Evolutionary conservation across 2,888 invertebrate genomes (phyloP), one percentile per base, ranked within the genome.

Genomic region (Mimumesa dahlbomi): DNA sequence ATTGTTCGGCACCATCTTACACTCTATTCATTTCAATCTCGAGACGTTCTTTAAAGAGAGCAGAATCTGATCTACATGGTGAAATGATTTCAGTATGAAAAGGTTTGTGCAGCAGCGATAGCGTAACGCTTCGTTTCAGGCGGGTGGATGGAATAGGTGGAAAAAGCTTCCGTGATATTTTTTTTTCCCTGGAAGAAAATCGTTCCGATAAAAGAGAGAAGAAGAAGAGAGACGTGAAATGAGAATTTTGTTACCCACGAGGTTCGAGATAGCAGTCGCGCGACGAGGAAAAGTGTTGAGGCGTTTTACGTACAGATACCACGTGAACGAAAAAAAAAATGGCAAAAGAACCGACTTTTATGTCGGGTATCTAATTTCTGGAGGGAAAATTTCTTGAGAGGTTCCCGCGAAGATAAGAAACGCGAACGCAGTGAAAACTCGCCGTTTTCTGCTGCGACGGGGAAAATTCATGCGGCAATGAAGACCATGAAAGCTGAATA

Each of bases 161-260:
- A n/a, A n/a, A n/a, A n/a, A n/a, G n/a, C n/a, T n/a, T n/a, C n/a
- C n/a, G n/a, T n/a, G 34, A 19, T 7, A 25, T 25, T 25, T 25
- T 5, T 7, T 9, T n/a, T 34, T n/a, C 48, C 53, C 65, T 48
- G n/a, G 56, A 58, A 67, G 7, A 46, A 38, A 34, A 34, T 34
- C 34, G 48, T 31, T 46, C 14, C 11, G n/a, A 34, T 22, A 49
- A 43, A 9, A 19, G 19, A 57, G 34, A 34, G 31, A 40, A 5
- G 16, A 34, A 36, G 19, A 36, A 63, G 50, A n/a, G n/a, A 4
- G 34, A 45, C 18, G 18, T 31, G 25, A 56, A 56, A 43, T 25
- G 48, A 46, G 54, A 63, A 16, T 6, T 49, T n/a, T n/a, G 34
- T 2, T 25, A 54, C 14, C 31, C 16, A 49, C 34, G 49, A 36